These are phyloP conservation scores for Harpagoxenus sublaevis DNA, from an alignment of 2,888 invertebrate species.

Conservation along the genomic window DNA sequence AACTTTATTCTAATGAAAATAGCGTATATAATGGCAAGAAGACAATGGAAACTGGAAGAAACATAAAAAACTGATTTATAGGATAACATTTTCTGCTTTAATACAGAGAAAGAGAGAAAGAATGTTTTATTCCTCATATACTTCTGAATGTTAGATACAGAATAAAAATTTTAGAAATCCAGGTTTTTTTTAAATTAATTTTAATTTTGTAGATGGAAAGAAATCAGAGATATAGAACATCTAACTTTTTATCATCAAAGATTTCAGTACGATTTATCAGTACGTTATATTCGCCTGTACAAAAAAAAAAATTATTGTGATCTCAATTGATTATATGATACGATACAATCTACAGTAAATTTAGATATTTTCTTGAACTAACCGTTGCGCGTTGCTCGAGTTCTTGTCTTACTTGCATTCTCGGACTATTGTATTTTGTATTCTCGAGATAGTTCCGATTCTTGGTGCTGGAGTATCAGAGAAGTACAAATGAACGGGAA, in stretches of 20 bases:
- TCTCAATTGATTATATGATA: not conserved
- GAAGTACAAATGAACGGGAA: not conserved
- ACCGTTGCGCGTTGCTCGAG: not conserved
- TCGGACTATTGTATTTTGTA: not conserved
- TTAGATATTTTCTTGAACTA: not conserved
- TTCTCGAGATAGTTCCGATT: slow-evolving; percentile 4
- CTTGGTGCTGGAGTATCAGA: not conserved
- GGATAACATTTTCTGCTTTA: not conserved
- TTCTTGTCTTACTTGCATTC: slow-evolving; percentile 33
- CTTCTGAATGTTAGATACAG: not conserved
- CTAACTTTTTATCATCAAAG: not conserved
- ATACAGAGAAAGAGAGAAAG: not conserved
- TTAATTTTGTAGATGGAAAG: not conserved
- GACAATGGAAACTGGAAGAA: not conserved
- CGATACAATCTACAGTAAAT: not conserved
- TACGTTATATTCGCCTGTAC: not conserved
- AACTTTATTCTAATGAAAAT: not conserved
- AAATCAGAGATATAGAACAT: not conserved
- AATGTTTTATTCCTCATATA: not conserved
- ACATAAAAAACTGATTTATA: not conserved
- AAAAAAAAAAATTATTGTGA: not conserved
- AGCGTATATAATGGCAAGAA: not conserved
- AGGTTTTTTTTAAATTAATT: not conserved
- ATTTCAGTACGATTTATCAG: not conserved
- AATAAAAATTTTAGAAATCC: not conserved